Base-by-base conservation (phyloP, 2,888 invertebrate species). In the Clivina fossor region DNA sequence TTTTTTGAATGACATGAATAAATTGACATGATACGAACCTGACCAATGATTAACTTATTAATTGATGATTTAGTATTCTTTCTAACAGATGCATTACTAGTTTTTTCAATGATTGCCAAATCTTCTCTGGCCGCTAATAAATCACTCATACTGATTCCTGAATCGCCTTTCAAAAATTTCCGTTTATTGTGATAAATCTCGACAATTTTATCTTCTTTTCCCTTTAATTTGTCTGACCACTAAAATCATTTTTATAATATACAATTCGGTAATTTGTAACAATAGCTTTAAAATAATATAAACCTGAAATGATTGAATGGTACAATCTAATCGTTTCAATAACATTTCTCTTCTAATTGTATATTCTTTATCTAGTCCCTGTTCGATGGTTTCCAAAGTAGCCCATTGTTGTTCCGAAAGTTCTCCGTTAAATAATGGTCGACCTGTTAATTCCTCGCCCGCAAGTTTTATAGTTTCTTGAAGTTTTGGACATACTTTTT, bases 271-370 rank as follows among this genome's bases (percentile, higher is more conserved):
- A 11, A 26, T 32, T 26, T 37, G 32, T 49, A 7, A 32, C 19
- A n/a, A 38, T 19, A 26, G 32, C 24, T 11, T 7, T 40, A 38
- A 38, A 43, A 20, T 47, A 40, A 13, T 38, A 9, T 47, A n/a
- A 69, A 88, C 93, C 82, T 93, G 86, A 73, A 98, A 99, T 49
- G 97, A 97, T 72, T 95, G 93, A 65, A 98, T 85, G 0, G 98
- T 99, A 57, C 96, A 95, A 72, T 98, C 97, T 26, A 98, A 75
- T 43, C 98, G 80, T 46, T 93, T 93, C 4, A 97, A 76, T 60
- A 98, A 79, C 77, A 93, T 91, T 69, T 93, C 88, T 54, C 93
- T 77, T 43, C 97, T 77, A 57, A 90, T 76, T 62, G 82, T 80
- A 68, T 94, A 98, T 67, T 98, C 97, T 9, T 83, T 79, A 50